Conservation (phyloP, 2,797 vertebrate genomes). For the Antennarius maculatus region DNA sequence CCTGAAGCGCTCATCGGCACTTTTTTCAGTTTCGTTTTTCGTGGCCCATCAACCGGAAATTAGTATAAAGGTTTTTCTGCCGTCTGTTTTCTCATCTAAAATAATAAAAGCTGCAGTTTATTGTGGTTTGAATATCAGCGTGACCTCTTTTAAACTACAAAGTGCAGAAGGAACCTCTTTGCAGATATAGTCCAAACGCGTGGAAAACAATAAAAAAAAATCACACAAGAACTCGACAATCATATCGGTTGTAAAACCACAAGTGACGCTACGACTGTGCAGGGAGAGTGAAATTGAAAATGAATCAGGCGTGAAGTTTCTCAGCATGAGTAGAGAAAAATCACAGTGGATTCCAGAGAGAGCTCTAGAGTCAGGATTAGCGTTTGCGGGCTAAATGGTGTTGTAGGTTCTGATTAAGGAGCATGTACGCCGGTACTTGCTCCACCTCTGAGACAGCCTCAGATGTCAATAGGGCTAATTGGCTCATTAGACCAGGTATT, state of each 20-base stretch:
- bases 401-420: slow-evolving; percentile 81
- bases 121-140: background rate
- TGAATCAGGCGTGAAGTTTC: slow-evolving; percentile 69
- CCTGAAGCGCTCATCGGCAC: slow-evolving; percentile 81
- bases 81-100: slow-evolving; percentile 5
- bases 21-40: slow-evolving; percentile 69
- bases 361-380: slow-evolving; percentile 74
- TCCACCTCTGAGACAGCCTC: slow-evolving; percentile 79
- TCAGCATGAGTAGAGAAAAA: slow-evolving; percentile 66
- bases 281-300: slow-evolving; percentile 59
- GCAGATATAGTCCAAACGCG: slow-evolving; percentile 7
- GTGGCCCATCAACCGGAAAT: slow-evolving; percentile 57
- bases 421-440: slow-evolving; percentile 70
- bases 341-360: slow-evolving; percentile 66
- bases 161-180: background rate
- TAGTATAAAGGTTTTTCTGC: slow-evolving; percentile 39
- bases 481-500: slow-evolving; percentile 82
- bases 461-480: slow-evolving; percentile 83
- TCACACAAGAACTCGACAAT: slow-evolving; percentile 52
- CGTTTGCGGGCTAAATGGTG: slow-evolving; percentile 76
- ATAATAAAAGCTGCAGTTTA: background rate
- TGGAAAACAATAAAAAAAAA: slow-evolving; percentile 14
- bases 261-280: slow-evolving; percentile 53
- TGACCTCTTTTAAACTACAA: background rate
- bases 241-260: slow-evolving; percentile 60